Conservation (phyloP, 1,140 invertebrate genomes). For the Cydia strobilella region DNA sequence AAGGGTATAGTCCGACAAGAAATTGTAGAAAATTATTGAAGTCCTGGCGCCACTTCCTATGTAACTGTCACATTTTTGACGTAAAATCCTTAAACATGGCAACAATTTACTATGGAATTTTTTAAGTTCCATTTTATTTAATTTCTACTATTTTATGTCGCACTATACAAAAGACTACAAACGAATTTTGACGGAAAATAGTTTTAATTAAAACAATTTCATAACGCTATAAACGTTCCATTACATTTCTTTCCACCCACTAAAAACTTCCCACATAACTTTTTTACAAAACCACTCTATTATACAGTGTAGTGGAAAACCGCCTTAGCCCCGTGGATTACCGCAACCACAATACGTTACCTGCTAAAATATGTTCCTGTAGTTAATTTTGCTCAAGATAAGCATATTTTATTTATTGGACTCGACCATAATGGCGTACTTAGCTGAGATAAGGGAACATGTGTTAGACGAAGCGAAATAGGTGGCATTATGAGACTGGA, state of each 20-base stretch:
- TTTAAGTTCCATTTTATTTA: too few relatives aligned
- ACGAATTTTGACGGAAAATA: too few relatives aligned
- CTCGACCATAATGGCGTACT: conserved; percentile 23
- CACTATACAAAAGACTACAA: too few relatives aligned
- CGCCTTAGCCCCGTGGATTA: conserved; percentile 8
- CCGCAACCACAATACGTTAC: conserved; percentile 31
- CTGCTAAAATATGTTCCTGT: conserved; percentile 29
- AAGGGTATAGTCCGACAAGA: too few relatives aligned
- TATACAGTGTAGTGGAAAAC: neutral
- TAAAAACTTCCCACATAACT: neutral
- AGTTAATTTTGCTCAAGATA: conserved; percentile 32
- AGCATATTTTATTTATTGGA: conserved; percentile 33
- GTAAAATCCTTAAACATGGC: too few relatives aligned
- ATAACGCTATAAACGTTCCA: too few relatives aligned
- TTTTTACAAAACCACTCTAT: neutral
- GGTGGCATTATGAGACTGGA: neutral
- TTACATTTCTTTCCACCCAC: neutral
- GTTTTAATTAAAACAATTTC: too few relatives aligned
- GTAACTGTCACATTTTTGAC: too few relatives aligned
- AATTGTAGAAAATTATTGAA: too few relatives aligned
- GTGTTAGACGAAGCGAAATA: conserved; percentile 5
- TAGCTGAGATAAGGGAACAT: conserved; percentile 29
- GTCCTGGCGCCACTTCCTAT: too few relatives aligned
- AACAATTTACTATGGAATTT: too few relatives aligned
- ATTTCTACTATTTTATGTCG: too few relatives aligned